Evolutionary conservation across 2,797 vertebrate genomes (phyloP), one percentile per base, ranked within the genome.

Genomic region (Octomys mimax): DNA sequence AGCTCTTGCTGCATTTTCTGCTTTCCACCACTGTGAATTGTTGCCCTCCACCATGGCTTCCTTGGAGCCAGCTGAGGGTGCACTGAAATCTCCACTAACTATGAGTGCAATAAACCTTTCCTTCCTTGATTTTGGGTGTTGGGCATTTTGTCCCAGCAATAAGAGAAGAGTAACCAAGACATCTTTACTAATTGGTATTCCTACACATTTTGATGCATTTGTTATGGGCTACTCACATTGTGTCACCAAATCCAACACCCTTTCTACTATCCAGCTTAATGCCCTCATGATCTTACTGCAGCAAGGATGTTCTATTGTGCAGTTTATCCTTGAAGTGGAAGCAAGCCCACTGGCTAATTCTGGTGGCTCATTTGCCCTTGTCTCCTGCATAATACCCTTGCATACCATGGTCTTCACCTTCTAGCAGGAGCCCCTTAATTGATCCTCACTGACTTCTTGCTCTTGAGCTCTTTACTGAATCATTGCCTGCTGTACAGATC

Each of bases 241-340:
- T 87, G 87, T 22, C 66, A 57, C 16, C 36, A 33, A 21, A 54
- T 49, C 71, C 7, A 12, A 62, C 8, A 61, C 19, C 31, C 24
- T 83, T 93, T 78, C 16, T 62, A 62, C 75, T 57, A 49, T 21
- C 85, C 66, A 46, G n/a, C 54, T 4, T 22, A 64, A 31, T 4
- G 54, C 21, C 81, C 2, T 57, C 13, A 78, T 61, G 59, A 5
- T 46, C 3, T 77, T 52, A 64, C 28, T 88, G 57, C 42, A 96
- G 39, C 83, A 0, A 57, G 36, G 33, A 52, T 91, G 36, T 52
- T 73, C 82, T 16, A 80, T 9, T 54, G 78, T 1, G 66, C 22
- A 66, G 16, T 70, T 92, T 59, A 84, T 73, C 57, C 12, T 80
- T 84, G 10, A 87, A 91, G 70, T 39, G 33, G 59, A n/a, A 95